Evolutionary conservation across 2,797 vertebrate genomes (phyloP), one percentile per base, ranked within the genome.

Genomic region (Liparis tanakae): DNA sequence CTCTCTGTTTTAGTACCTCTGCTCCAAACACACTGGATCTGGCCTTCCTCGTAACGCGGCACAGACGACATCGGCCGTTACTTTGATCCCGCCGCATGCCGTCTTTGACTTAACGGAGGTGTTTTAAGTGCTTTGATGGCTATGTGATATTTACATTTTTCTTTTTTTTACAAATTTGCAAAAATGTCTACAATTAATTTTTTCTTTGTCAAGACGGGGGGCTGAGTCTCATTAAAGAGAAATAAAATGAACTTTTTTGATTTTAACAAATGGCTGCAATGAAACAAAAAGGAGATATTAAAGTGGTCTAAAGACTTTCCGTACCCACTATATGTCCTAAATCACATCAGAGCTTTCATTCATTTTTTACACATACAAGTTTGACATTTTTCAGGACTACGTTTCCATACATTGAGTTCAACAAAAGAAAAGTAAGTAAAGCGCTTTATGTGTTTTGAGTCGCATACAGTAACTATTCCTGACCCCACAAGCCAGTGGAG

Each of bases 401-500:
- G 46, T 79, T 78, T 81, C 34, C 80, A 57, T 75, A 69, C 18
- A 20, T 62, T 75, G 65, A 81, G 79, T 76, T 72, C 36, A 72
- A 50, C 51, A 73, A 79, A 65, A 76, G 33, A 76, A 84, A 79
- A 79, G 41, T 25, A 79, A 79, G 41, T 25, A 0, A 12, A 77
- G 56, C 9, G 8, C 43, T 71, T 67, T 17, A 59, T 77, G 70
- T 85, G 60, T 79, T 80, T 69, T 67, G 48, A 82, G 79, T 84
- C 68, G 62, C 74, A 74, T 67, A 54, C 54, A 64, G 20, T 62
- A 78, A 74, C 68, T 67, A 22, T 44, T 84, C 71, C 64, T 68
- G 61, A 77, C 66, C 63, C 79, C 77, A 80, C 75, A 54, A 82
- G 78, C 75, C 84, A 81, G 37, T 64, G 62, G 4, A 79, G 80